These are phyloP conservation scores for Pristionchus japonicus DNA, from an alignment of 2,888 invertebrate species.

Conservation along the genomic window DNA sequence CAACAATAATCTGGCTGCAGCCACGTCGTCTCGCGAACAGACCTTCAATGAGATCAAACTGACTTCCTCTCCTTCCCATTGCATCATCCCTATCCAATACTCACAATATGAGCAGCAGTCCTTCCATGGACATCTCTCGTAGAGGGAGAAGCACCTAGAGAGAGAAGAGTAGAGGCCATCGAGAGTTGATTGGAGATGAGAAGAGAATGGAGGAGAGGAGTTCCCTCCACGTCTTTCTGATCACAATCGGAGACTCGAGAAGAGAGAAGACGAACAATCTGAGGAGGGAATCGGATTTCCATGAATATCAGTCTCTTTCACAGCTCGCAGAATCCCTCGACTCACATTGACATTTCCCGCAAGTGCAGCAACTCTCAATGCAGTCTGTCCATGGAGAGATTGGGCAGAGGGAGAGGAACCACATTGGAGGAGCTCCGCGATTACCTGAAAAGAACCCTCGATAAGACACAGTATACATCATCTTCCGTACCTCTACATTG, in stretches of 20 bases:
- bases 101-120: constrained; percentile 83
- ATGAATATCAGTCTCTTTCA: not conserved
- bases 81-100: not conserved
- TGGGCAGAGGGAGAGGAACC: constrained; percentile 73
- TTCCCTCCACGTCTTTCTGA: constrained; percentile 29
- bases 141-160: constrained; percentile 77
- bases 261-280: not conserved
- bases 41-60: constrained; percentile 47
- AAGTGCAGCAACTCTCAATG: constrained; percentile 83
- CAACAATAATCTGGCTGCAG: constrained; percentile 56
- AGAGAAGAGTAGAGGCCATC: constrained; percentile 84
- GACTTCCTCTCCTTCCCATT: not conserved
- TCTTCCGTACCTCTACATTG: constrained; percentile 51
- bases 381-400: constrained; percentile 85
- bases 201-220: constrained; percentile 59
- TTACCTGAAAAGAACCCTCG: constrained; percentile 49
- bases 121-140: constrained; percentile 77
- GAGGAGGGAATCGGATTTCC: too few species aligned
- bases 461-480: not conserved
- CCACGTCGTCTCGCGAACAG: constrained; percentile 58
- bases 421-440: constrained; percentile 84
- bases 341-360: constrained; percentile 82
- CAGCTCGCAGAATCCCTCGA: not conserved
- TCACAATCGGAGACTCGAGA: not conserved
- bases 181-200: constrained; percentile 76